Evolutionary conservation across 2,113 vertebrate genomes (phyloP).

Genomic region (Thunnus thynnus): DNA sequence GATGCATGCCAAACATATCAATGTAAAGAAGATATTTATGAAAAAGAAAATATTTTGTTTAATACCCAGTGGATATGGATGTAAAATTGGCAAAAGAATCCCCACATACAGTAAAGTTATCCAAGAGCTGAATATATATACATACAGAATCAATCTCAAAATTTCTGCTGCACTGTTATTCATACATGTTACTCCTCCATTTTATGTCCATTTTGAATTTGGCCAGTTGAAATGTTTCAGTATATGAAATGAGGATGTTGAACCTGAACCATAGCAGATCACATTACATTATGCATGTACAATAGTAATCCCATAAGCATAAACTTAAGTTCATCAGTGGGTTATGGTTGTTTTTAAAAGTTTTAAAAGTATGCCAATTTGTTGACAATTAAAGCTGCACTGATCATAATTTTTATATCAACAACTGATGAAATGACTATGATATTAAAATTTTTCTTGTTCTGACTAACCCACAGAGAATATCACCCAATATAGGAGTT

Average conservation of each 20-base stretch:
- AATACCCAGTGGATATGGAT: neutral
- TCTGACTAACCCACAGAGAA: too few relatives aligned
- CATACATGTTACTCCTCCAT: neutral
- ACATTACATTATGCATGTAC: too few relatives aligned
- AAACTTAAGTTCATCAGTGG: too few relatives aligned
- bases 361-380: too few relatives aligned
- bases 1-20: conserved; percentile 32
- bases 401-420: too few relatives aligned
- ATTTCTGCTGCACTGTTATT: neutral
- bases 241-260: neutral
- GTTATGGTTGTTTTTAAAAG: too few relatives aligned
- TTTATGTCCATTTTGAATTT: neutral
- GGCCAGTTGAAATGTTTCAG: neutral
- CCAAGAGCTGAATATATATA: neutral
- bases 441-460: too few relatives aligned
- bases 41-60: conserved; percentile 1
- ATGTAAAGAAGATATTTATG: neutral
- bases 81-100: conserved; percentile 1
- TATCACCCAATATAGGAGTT: too few relatives aligned
- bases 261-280: neutral
- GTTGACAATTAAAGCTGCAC: too few relatives aligned
- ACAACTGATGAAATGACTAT: too few relatives aligned
- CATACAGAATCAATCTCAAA: neutral
- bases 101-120: neutral
- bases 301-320: too few relatives aligned